Evolutionary conservation across 37 sponge, comb jelly and placozoan species (phyloP), one percentile per base, ranked within the genome.

Genomic region (Lycopodina hypogea): DNA sequence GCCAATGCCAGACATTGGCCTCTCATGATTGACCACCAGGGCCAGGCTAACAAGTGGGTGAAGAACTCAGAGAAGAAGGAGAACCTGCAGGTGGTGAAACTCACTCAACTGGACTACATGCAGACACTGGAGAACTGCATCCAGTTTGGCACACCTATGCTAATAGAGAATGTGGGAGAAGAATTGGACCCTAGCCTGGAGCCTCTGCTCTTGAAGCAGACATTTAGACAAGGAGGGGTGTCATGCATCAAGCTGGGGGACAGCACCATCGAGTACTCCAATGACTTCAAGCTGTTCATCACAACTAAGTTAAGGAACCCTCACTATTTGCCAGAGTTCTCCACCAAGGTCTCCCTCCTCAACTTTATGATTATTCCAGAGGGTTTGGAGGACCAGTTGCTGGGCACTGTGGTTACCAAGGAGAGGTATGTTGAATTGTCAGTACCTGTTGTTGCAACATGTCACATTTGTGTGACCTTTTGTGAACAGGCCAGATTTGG

Each of bases 311-410:
- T 98, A 70, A 81, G 99, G 26, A 98, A 98, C 62, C 99, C 99
- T 74, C 99, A 98, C 85, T 98, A 98, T 86, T 88, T 98, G 24
- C 99, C 99, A 28, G 99, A 98, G 74, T 88, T 98, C 45, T 81
- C 94, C 30, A 91, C 92, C 21, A 98, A 98, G 76, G 96, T 95
- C 42, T 82, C 96, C 3, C 92, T 98, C 18, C 87, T 98, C 61
- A 98, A 98, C 89, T 98, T 98, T 76, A 98, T 98, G 99, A 98
- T 98, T 79, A 98, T 96, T 51, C 99, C 96, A 0, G 96, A 98
- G 67, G 99, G 99, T 29, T 77, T 98, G 73, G 96, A 95, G 68
- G 99, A 98, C 60, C 99, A 98, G 81, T 85, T 98, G 42, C 89
- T 98, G 28, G 99, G 99, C 2, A 93, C 95, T 51, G 99, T 96